Evolutionary conservation across 2,797 vertebrate species (phyloP), one percentile per base, ranked within the genome.

Genomic region (Cossypha caffra): DNA sequence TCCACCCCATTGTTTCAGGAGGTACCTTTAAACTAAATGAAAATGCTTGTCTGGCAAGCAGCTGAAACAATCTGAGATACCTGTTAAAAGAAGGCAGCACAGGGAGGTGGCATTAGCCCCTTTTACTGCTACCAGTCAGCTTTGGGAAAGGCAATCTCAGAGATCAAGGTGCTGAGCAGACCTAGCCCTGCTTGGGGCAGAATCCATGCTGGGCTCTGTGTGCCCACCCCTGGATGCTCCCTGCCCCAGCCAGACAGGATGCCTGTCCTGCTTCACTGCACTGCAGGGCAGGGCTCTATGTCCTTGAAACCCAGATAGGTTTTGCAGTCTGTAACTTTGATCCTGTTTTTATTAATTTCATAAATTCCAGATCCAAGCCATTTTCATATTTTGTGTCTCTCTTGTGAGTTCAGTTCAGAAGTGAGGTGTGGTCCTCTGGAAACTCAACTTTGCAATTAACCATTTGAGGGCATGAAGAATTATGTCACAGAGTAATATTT

Each of bases 251-350:
- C 45, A 52, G 50, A 13, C 33, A 52, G 7, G 17, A 29, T 19
- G n/a, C 13, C 23, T 47, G 0, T 4, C 1, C 0, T 12, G 19
- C 21, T 17, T 74, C 28, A 31, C 23, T 16, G 13, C 21, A 79
- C 8, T 16, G 23, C 40, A 33, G 18, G 21, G 18, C 42, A 73
- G 16, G 4, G 26, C 19, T 11, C 4, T 28, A 4, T 11, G 25
- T 24, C 31, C 75, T 68, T 1, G 2, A 93, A 80, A 75, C 20
- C 13, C 35, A 40, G 38, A 47, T 0, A 69, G 33, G 13, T 69
- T 86, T 81, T 4, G 4, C 23, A 86, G 50, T 10, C n/a, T 84
- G 33, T 33, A 71, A 58, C 5, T 92, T 88, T 67, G 20, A 47
- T 54, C 18, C 47, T 68, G 5, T 17, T 78, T 93, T 59, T 59